Evolutionary conservation across 2,888 invertebrate species (phyloP).

Genomic region (Perizoma affinitatum): DNA sequence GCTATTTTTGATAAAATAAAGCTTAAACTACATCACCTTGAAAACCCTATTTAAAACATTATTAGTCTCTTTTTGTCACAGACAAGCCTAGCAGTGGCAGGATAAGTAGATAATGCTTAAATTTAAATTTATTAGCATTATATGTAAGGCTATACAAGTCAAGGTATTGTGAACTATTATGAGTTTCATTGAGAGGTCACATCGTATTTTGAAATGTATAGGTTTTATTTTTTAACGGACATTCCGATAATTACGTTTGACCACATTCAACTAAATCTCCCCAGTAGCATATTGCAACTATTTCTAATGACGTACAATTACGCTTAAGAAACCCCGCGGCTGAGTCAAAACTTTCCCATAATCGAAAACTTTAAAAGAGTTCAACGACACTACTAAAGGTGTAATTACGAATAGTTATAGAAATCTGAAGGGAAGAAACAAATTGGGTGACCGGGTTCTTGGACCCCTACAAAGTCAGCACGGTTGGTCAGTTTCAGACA

Average conservation of each 20-base stretch:
- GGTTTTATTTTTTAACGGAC: slow-evolving; percentile 28
- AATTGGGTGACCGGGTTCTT: slow-evolving; percentile 76
- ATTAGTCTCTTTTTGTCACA: too few species aligned
- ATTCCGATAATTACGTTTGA: slow-evolving; percentile 46
- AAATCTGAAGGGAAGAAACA: slow-evolving; percentile 66
- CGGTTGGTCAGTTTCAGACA: slow-evolving; percentile 82
- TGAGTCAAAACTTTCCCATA: slow-evolving; percentile 70
- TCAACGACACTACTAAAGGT: slow-evolving; percentile 75
- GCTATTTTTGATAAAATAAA: slow-evolving; percentile 7
- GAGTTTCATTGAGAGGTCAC: slow-evolving; percentile 1
- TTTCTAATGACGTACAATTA: slow-evolving; percentile 57
- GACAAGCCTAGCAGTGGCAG: too few species aligned
- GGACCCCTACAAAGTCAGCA: slow-evolving; percentile 68
- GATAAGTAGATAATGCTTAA: too few species aligned
- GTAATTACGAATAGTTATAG: slow-evolving; percentile 71
- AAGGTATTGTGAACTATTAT: slow-evolving; percentile 1
- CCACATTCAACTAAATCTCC: slow-evolving; percentile 44
- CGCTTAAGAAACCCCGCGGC: slow-evolving; percentile 65
- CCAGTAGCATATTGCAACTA: slow-evolving; percentile 56
- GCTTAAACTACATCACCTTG: not conserved
- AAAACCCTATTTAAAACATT: too few species aligned
- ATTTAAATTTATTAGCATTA: too few species aligned
- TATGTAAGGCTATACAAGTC: not conserved
- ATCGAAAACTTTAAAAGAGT: slow-evolving; percentile 66
- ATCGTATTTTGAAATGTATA: not conserved